Evolutionary conservation across 1,140 invertebrate species (phyloP), one percentile per base, ranked within the genome.

Genomic region (Monomorium pharaonis): DNA sequence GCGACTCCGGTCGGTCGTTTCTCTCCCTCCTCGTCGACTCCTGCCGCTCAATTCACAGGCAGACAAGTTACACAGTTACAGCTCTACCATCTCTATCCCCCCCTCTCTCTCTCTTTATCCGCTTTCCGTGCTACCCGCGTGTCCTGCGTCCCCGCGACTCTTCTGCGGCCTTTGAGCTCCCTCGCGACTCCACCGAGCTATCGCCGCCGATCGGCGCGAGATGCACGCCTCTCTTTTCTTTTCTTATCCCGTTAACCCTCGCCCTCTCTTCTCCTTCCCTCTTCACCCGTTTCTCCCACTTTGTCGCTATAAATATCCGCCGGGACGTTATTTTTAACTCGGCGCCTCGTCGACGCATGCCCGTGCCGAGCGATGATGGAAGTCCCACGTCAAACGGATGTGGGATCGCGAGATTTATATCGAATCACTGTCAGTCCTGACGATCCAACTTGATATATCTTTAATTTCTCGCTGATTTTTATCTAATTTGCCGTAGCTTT

Each of bases 261-360:
- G 49, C 75, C 60, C 54, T 65, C n/a, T 58, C 63, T 60, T 78
- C 33, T 65, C 70, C 67, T 3, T 37, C 37, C 7, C 37, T 33
- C 33, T 33, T 5, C 75, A 54, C 58, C 42, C 62, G 1, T 27
- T 65, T 49, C 9, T 70, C 3, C 49, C 75, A 60, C 65, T 51
- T 86, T 21, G 54, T 84, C 67, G 91, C 94, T 95, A 95, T 94
- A 95, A 95, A 95, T 95, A 95, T 89, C 92, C 86, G 62, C 77
- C 76, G 70, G 89, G 84, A 78, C 90, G 93, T 94, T 95, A 95
- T 95, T 95, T 94, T 95, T 94, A 94, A 94, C 93, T 69, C 80
- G 37, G 47, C 72, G 84, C 85, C 87, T 86, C 47, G 86, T 86
- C 37, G 84, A 90, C 88, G 86, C 78, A 80, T 83, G 84, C 49